A percentile compares a stretch with the other conserved stretches of the same genome.
Evolutionary conservation across 2,797 vertebrate genomes (phyloP).

Genomic region (Pogonophryne albipinna): DNA sequence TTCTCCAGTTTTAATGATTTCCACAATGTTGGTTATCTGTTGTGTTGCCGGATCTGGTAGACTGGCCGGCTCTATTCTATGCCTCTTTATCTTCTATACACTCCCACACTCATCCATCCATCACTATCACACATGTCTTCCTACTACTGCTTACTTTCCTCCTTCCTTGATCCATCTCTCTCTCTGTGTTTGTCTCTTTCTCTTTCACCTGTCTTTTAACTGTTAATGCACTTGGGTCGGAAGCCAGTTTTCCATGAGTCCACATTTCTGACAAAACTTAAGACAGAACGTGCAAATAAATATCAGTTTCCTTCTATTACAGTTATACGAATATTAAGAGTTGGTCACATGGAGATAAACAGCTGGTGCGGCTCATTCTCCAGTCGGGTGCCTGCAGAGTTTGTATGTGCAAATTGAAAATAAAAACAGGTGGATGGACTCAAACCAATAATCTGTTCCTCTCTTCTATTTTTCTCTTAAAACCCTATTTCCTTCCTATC

Average conservation of each 20-base stretch:
- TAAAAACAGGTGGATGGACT: conserved; percentile 1
- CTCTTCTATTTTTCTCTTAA: neutral
- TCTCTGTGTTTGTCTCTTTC: neutral
- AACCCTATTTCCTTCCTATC: neutral
- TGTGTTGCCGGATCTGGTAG: conserved; percentile 12
- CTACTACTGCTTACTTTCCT: neutral
- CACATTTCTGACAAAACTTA: neutral
- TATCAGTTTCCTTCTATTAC: neutral
- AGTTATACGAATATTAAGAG: no score
- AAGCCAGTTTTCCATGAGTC: neutral
- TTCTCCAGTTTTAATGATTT: conserved; percentile 9
- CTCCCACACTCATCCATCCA: conserved; percentile 20
- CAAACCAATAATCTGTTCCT: neutral
- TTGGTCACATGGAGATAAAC: no score
- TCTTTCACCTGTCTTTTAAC: neutral
- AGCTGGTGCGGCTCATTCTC: no score
- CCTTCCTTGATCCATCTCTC: neutral
- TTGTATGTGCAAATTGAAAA: neutral
- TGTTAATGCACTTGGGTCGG: no score
- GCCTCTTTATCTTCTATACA: conserved; percentile 40
- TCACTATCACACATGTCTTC: conserved; percentile 11
- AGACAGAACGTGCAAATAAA: neutral
- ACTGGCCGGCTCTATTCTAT: conserved; percentile 8
- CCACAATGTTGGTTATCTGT: conserved; percentile 11
- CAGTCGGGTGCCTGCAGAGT: no score